Conservation (phyloP, 1,140 invertebrate genomes). For the Apis mellifera region DNA sequence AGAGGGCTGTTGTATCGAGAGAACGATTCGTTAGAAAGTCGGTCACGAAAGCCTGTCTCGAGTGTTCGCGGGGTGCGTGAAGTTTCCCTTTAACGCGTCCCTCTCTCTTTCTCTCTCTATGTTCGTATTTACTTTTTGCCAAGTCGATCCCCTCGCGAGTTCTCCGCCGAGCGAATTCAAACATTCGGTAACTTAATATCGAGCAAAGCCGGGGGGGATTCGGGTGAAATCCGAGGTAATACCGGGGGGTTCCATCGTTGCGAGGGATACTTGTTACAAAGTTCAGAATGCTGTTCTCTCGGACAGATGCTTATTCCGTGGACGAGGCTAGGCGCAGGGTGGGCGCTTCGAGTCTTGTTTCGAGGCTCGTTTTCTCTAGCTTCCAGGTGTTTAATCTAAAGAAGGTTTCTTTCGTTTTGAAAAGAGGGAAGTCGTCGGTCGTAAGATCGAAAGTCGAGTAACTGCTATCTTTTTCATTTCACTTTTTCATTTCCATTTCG, state of each 20-base stretch:
- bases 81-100: neutral
- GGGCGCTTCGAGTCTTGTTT: neutral
- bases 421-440: no score
- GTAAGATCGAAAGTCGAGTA: no score
- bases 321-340: neutral
- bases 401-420: neutral
- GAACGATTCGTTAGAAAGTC: conserved; percentile 39
- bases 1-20: conserved; percentile 37
- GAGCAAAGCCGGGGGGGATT: neutral
- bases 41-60: conserved; percentile 22
- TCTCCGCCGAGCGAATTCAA: neutral
- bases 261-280: conserved; percentile 44
- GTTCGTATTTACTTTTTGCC: neutral
- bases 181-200: conserved; percentile 21
- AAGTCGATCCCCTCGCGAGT: neutral
- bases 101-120: neutral
- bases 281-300: conserved; percentile 48
- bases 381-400: conserved; percentile 38
- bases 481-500: no score
- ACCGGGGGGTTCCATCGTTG: conserved; percentile 44
- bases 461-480: no score
- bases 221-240: conserved; percentile 41
- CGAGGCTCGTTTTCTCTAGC: conserved; percentile 5
- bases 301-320: conserved; percentile 47
- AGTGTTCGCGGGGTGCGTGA: neutral